These are phyloP conservation scores for Cataglyphis livida DNA, from an alignment of 2,888 invertebrate genomes.

Conservation along the genomic window DNA sequence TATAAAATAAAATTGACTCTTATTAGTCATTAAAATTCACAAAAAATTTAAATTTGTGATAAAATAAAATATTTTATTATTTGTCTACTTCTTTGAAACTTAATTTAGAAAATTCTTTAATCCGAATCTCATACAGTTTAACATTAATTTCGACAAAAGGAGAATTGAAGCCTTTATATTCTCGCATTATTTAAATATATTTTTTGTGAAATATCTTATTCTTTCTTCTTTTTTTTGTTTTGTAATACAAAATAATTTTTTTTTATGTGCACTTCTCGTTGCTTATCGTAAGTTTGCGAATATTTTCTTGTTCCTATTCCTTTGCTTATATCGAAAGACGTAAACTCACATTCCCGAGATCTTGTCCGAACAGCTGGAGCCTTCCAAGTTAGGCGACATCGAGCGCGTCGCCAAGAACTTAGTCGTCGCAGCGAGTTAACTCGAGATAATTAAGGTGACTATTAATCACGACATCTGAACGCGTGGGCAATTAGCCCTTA, in stretches of 20 bases:
- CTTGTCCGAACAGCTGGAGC: constrained; percentile 54
- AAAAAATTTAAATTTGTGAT: background rate
- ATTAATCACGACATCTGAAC: constrained; percentile 70
- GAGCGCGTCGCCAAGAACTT: constrained; percentile 49
- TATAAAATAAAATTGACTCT: background rate
- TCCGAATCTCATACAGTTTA: background rate
- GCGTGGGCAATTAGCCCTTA: constrained; percentile 58
- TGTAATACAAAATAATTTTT: background rate
- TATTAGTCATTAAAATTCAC: too few relatives aligned
- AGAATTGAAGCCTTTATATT: background rate
- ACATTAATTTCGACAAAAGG: background rate
- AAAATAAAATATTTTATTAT: background rate
- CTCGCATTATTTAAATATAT: background rate
- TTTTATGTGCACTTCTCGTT: background rate
- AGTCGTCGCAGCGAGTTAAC: constrained; percentile 59
- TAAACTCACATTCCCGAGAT: constrained; percentile 18
- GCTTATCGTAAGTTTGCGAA: background rate
- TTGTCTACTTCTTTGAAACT: background rate
- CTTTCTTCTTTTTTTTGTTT: too few relatives aligned
- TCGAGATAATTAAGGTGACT: constrained; percentile 62
- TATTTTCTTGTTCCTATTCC: background rate
- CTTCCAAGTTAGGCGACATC: constrained; percentile 44
- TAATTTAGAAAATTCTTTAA: background rate
- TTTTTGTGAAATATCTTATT: background rate
- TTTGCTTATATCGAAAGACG: background rate